Base-by-base conservation (phyloP, 1,140 invertebrate species). In the Conus betulinus region DNA sequence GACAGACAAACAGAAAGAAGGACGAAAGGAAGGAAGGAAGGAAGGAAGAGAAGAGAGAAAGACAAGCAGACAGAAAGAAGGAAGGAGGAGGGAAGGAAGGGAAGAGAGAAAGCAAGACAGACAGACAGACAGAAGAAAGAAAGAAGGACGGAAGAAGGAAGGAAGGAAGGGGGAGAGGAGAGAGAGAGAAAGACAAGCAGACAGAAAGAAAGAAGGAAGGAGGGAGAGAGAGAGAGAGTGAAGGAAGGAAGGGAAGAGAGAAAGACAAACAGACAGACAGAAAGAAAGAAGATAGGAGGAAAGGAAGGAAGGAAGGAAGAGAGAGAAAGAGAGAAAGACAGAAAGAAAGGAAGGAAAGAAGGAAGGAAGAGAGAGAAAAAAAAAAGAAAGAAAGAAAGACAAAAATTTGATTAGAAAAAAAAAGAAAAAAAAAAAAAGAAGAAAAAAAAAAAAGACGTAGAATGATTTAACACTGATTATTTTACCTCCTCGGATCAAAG, bases 401-500 rank as follows among this genome's bases (percentile, higher is more conserved):
- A n/a, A n/a, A n/a, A n/a, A n/a, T n/a, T 25, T 74, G 13, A 25
- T 23, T 20, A 1, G 3, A 39, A 39, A 39, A 39, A 60, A 60
- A 60, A 60, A 74, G 7, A 7, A 20, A 25, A n/a, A 25, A 74
- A 74, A 1, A 25, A 25, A 74, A 25, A 74, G 7, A 1, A 25
- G 5, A 74, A 7, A 20, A 74, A 15, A 20, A 74, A 74, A 20
- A 74, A 74, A n/a, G n/a, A 39, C 39, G 39, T 39, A 39, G 39
- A 39, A 39, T 39, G 39, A 39, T 39, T 39, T 39, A 39, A 39
- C 39, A 1, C 20, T 7, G 13, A 25, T 1, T 17, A 6, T 81
- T 39, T 81, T 81, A 81, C 79, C 79, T 81, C 13, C 79, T 39
- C 8, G 79, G 79, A 53, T 81, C 79, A 53, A 81, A 81, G 79